Evolutionary conservation across 2,113 vertebrate species (phyloP).

Genomic region (Felis chaus): DNA sequence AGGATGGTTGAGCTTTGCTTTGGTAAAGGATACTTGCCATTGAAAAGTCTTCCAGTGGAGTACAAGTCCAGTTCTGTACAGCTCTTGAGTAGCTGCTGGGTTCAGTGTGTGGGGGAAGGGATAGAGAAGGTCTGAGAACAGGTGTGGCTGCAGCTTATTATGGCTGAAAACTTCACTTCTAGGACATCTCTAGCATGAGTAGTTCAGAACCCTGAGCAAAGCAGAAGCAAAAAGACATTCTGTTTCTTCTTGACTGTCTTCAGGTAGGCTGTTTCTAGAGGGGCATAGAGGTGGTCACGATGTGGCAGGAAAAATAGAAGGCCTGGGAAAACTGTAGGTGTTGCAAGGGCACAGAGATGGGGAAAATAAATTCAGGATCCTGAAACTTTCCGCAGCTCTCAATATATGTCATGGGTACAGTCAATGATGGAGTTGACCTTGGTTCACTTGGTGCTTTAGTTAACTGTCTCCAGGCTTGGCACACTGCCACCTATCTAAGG

Average conservation of each 20-base stretch:
- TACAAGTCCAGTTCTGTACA: background rate
- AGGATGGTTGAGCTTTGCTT: background rate
- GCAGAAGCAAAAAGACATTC: background rate
- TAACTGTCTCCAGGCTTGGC: slow-evolving; percentile 58
- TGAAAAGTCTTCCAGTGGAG: background rate
- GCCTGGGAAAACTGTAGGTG: background rate
- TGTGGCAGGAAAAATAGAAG: background rate
- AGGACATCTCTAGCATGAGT: background rate
- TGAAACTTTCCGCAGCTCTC: background rate
- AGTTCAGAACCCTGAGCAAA: background rate
- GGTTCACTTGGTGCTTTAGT: slow-evolving; percentile 12
- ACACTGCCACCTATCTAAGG: slow-evolving; percentile 38
- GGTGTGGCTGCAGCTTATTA: background rate
- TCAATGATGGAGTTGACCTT: background rate
- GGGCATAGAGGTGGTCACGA: background rate
- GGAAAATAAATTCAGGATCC: background rate
- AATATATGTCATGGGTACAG: background rate
- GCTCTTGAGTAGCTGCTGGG: background rate
- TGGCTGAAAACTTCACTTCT: background rate
- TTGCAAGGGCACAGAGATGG: background rate
- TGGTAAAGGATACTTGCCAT: background rate
- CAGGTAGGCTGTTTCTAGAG: background rate
- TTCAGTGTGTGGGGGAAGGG: background rate
- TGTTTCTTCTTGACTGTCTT: background rate
- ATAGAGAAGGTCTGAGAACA: background rate